These are phyloP conservation scores for Clarias gariepinus DNA, from an alignment of 2,113 vertebrate genomes.

Conservation along the genomic window DNA sequence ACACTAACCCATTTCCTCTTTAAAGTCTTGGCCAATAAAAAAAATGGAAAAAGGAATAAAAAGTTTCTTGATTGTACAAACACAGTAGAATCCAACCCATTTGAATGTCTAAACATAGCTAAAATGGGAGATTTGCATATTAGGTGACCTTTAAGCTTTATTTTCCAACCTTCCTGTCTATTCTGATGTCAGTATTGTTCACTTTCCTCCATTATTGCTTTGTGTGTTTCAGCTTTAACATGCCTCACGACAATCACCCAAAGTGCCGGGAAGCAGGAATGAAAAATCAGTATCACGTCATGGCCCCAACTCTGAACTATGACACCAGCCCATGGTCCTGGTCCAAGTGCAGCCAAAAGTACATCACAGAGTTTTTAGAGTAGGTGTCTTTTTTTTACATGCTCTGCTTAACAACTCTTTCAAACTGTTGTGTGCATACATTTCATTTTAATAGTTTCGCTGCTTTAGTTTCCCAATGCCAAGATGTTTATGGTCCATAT, in stretches of 20 bases:
- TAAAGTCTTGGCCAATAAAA: no score
- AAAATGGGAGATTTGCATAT: no score
- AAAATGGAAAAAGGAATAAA: no score
- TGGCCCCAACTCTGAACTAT: conserved; percentile 95
- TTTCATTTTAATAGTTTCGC: background rate
- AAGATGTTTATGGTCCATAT: background rate
- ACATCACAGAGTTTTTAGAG: conserved; percentile 97
- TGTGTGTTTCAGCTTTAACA: conserved; percentile 84
- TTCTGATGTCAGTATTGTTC: background rate
- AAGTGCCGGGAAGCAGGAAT: conserved; percentile 91
- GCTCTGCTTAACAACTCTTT: background rate
- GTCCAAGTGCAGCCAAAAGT: conserved; percentile 97
- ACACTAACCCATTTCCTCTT: no score
- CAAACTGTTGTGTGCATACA: background rate
- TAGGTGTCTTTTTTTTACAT: conserved; percentile 70
- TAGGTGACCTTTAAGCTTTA: background rate
- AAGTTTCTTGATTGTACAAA: no score
- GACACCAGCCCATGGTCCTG: conserved; percentile 95
- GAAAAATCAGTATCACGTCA: conserved; percentile 92
- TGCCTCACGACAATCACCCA: conserved; percentile 94
- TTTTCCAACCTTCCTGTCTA: background rate
- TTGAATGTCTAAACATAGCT: no score
- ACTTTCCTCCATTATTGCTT: background rate
- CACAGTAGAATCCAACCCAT: no score
- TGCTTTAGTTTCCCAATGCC: background rate